Evolutionary conservation across 1,140 invertebrate genomes (phyloP).

Genomic region (Catajapyx aquilonaris): DNA sequence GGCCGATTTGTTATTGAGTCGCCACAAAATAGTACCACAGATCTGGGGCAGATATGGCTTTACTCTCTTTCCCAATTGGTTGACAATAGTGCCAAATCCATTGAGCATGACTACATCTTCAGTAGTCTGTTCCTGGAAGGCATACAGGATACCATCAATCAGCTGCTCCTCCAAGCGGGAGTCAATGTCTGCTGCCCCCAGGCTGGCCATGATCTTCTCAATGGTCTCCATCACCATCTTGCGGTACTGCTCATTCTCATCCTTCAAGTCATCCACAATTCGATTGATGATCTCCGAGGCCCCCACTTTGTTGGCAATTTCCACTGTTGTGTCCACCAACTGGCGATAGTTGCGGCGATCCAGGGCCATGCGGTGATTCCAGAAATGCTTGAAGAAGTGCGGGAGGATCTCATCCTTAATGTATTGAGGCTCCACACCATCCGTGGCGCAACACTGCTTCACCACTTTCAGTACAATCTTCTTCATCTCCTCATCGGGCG

Average conservation of each 20-base stretch:
- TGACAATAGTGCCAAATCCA: constrained; percentile 97
- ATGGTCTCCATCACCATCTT: constrained; percentile 99
- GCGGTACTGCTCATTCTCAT: constrained; percentile 97
- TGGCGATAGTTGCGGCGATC: constrained; percentile 94
- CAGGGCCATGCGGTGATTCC: constrained; percentile 98
- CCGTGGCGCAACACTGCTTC: constrained; percentile 99
- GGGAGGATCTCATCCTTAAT: constrained; percentile 98
- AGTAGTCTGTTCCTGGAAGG: constrained; percentile 98
- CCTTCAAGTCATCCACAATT: constrained; percentile 97
- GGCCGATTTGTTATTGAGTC: constrained; percentile 97
- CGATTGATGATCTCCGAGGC: constrained; percentile 96
- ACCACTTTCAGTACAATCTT: constrained; percentile 99
- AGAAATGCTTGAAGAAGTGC: constrained; percentile 99
- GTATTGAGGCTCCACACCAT: constrained; percentile 97
- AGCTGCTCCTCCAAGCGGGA: constrained; percentile 93
- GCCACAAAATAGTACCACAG: constrained; percentile 98
- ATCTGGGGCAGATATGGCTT: constrained; percentile 99
- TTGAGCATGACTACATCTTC: constrained; percentile 99
- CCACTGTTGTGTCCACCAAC: constrained; percentile 96
- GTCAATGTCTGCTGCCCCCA: constrained; percentile 95
- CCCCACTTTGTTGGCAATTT: constrained; percentile 98
- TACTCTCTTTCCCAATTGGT: constrained; percentile 87
- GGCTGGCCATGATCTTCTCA: constrained; percentile 94
- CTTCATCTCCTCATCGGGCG: constrained; percentile 99
- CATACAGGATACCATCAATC: constrained; percentile 97